Evolutionary conservation across 2,888 invertebrate species (phyloP), one percentile per base, ranked within the genome.

Genomic region (Drosophila atripex): DNA sequence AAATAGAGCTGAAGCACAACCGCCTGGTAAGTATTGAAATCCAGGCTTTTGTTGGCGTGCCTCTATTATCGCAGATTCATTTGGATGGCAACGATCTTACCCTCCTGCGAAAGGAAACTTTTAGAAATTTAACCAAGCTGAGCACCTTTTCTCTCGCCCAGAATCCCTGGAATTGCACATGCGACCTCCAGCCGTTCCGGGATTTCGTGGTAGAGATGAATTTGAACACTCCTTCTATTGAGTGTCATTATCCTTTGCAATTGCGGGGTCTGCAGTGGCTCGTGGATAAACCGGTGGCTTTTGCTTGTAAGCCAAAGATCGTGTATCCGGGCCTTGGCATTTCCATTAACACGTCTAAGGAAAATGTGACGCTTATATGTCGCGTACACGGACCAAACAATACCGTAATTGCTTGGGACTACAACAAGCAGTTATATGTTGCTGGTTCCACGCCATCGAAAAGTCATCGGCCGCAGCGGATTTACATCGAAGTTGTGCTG

Each of bases 151-250:
- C 95, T 65, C 92, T 97, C 0, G 94, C 94, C 73, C 94, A 95
- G 72, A 97, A 97, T 90, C 96, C 96, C 0, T 97, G 97, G 97
- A 93, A 95, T 65, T 98, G 97, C 89, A 96, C 97, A 88, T 98
- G 97, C 85, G 94, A 95, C 75, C 91, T 97, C 53, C 94, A 96
- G 85, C 93, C 93, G 11, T 96, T 97, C 77, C 94, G 96, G 57
- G 94, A 96, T 84, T 96, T 95, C 94, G 94, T 95, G 7, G 93
- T 95, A 11, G 93, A 94, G 55, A 94, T 93, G 66, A 96, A 96
- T 77, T 92, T 97, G 14, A 95, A 96, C 85, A 95, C 96, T 0
- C 93, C 94, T n/a, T 94, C 95, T 0, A 96, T 96, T 39, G 93
- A 94, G 12, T 96, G 96, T 87, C 92, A 93, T 5, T 94, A 94